Evolutionary conservation across 2,797 vertebrate genomes (phyloP).

Genomic region (Pantherophis vulpinus): DNA sequence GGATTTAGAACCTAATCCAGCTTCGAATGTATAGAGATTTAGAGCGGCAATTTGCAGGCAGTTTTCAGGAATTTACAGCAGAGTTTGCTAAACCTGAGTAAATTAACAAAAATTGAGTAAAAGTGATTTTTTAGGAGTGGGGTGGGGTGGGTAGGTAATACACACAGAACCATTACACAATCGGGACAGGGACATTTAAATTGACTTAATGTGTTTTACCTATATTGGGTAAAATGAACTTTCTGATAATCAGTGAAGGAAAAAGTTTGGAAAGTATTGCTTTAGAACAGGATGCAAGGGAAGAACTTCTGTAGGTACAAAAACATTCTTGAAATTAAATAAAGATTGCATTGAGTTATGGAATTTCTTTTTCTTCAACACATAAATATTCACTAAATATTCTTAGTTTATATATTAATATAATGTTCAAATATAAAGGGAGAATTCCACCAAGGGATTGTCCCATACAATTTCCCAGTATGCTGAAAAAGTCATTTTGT

Average conservation of each 20-base stretch:
- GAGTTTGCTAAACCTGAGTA: not conserved
- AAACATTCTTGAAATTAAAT: not conserved
- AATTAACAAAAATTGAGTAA: not conserved
- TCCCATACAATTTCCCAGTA: not conserved
- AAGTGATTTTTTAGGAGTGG: not conserved
- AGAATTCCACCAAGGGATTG: not conserved
- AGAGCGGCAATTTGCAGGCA: not conserved
- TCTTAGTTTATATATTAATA: not conserved
- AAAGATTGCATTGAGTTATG: not conserved
- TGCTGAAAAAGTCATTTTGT: not conserved
- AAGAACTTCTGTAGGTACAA: not conserved
- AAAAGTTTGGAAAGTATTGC: not conserved
- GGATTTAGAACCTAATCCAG: not conserved
- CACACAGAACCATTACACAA: not conserved
- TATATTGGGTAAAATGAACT: not conserved
- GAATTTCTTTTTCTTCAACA: not conserved
- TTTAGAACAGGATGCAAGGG: not conserved
- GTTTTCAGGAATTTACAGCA: not conserved
- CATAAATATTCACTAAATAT: not conserved
- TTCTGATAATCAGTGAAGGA: not conserved
- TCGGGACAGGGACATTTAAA: not conserved
- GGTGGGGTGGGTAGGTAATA: not conserved
- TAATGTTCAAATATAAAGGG: not conserved
- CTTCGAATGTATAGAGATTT: not conserved
- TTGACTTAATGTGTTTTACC: not conserved